Evolutionary conservation across 2,797 vertebrate genomes (phyloP).

Genomic region (Manis javanica): DNA sequence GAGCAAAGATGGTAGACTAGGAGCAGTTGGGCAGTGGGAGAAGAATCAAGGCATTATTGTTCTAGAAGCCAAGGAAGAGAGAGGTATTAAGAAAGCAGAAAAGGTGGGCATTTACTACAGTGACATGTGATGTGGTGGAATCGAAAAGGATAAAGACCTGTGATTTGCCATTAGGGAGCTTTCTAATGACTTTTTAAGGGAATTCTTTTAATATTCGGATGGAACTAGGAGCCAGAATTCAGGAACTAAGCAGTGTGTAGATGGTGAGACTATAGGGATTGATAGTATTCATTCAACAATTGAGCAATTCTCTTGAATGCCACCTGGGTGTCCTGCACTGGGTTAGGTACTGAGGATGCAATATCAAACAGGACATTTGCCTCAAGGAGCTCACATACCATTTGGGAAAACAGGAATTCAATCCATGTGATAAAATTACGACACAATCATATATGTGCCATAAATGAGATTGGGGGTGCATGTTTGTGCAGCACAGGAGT

Average conservation of each 20-base stretch:
- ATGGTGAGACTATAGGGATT: background rate
- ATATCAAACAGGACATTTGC: background rate
- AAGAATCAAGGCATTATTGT: constrained; percentile 13
- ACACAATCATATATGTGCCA: background rate
- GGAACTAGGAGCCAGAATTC: background rate
- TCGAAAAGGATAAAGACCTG: background rate
- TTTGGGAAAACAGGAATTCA: constrained; percentile 38
- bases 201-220: background rate
- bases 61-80: background rate
- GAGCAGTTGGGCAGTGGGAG: background rate
- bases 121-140: background rate
- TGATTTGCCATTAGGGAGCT: background rate
- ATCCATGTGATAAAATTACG: background rate
- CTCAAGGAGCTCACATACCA: background rate
- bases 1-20: background rate
- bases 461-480: background rate
- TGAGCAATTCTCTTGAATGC: background rate
- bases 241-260: background rate
- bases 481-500: background rate
- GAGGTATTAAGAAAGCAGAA: constrained; percentile 4
- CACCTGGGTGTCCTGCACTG: background rate
- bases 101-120: constrained; percentile 1
- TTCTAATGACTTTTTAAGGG: background rate
- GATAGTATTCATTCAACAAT: background rate
- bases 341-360: background rate